A percentile compares a stretch with the other conserved stretches of the same genome.
These are phyloP conservation scores for Rhabdomys pumilio DNA, from an alignment of 2,797 vertebrate genomes.

Conservation along the genomic window DNA sequence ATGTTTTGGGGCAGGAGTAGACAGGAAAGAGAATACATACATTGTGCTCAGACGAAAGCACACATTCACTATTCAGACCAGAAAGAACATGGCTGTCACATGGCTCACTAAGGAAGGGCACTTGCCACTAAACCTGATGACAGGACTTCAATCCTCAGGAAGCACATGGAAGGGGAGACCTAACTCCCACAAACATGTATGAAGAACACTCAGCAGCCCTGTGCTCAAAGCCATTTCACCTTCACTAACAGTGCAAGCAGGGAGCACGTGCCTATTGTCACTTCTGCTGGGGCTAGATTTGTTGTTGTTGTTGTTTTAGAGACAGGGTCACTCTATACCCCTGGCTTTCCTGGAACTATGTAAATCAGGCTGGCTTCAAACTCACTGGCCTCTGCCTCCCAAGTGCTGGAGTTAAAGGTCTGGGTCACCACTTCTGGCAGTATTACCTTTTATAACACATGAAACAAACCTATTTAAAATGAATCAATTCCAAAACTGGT, in stretches of 20 bases:
- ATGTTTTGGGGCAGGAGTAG: too few species aligned
- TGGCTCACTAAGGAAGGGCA: neutral
- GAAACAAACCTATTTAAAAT: neutral
- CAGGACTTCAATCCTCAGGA: neutral
- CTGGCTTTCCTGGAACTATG: neutral
- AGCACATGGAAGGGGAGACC: neutral
- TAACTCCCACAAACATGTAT: neutral
- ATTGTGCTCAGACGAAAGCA: neutral
- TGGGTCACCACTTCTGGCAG: too few species aligned
- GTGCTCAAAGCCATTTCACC: neutral
- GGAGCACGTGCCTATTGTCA: neutral
- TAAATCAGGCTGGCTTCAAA: neutral
- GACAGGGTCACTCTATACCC: neutral
- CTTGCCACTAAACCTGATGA: neutral
- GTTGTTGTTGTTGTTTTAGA: neutral
- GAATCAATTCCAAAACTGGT: neutral
- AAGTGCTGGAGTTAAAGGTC: neutral
- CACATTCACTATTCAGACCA: neutral
- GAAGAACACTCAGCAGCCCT: too few species aligned
- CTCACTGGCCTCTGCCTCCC: neutral
- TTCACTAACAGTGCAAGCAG: neutral
- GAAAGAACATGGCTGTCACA: neutral
- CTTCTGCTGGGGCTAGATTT: neutral
- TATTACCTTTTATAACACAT: neutral
- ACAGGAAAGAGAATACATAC: neutral